Evolutionary conservation across 2,888 invertebrate genomes (phyloP).

Genomic region (Leucophenga maculata): DNA sequence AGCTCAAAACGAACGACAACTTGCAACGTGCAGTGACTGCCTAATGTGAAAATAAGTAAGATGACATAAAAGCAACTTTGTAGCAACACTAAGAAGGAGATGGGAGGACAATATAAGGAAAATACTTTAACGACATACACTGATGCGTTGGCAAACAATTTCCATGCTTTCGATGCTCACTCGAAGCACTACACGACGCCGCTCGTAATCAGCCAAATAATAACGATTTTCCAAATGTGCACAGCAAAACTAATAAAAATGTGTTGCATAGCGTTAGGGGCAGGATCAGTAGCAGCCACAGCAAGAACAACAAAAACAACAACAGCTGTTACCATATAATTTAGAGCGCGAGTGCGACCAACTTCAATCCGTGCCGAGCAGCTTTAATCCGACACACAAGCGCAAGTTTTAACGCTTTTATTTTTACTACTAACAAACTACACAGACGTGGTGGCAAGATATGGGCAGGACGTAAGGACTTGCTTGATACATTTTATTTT

Average conservation of each 20-base stretch:
- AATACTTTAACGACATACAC: no score
- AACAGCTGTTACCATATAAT: constrained; percentile 1
- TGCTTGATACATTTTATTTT: constrained; percentile 39
- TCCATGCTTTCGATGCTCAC: constrained; percentile 28
- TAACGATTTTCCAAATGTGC: constrained; percentile 58
- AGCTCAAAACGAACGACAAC: constrained; percentile 11
- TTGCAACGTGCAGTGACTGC: constrained; percentile 56
- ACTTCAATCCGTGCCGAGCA: not conserved
- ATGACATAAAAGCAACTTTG: constrained; percentile 47
- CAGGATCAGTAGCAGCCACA: not conserved
- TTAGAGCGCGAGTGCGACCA: not conserved
- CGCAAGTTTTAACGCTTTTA: not conserved
- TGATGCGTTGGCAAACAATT: constrained; percentile 24
- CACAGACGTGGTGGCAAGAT: not conserved
- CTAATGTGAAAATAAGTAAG: constrained; percentile 60
- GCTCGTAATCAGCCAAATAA: constrained; percentile 59
- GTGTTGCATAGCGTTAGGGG: constrained; percentile 49
- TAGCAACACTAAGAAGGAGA: not conserved
- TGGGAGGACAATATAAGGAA: not conserved
- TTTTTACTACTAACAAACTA: not conserved
- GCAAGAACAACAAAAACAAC: no score
- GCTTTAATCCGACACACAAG: not conserved
- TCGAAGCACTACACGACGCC: not conserved
- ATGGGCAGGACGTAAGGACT: not conserved
- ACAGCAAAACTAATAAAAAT: constrained; percentile 61